phyloP scores from a whole-genome alignment of 2,113 vertebrate genomes.

The Sceloporus undulatus region DNA sequence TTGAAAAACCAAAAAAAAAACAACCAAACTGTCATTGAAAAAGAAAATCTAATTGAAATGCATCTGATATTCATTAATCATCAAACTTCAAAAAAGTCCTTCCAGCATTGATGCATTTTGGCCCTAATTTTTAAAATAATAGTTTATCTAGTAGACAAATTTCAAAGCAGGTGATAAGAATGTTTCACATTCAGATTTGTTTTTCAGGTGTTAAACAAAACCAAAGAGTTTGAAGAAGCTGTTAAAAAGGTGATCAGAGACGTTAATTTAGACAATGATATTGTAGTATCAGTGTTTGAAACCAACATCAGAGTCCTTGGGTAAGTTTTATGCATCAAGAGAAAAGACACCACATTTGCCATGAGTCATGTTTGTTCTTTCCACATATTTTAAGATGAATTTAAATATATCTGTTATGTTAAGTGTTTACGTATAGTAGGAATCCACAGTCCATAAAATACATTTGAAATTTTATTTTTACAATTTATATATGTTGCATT shows the following conservation, averaged over 20 bases:
- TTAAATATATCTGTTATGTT: not conserved
- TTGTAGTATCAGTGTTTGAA: constrained; percentile 98
- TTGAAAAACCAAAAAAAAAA: not conserved
- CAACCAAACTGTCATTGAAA: not conserved
- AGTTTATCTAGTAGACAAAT: constrained; percentile 13
- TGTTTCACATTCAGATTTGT: constrained; percentile 48
- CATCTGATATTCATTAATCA: not conserved
- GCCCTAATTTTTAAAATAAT: too few species aligned
- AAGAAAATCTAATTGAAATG: not conserved
- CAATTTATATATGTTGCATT: not conserved
- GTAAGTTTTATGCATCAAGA: constrained; percentile 78
- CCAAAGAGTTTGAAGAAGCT: constrained; percentile 95
- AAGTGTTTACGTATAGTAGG: not conserved
- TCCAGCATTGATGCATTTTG: not conserved
- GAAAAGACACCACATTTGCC: constrained; percentile 13
- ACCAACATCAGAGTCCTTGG: constrained; percentile 99
- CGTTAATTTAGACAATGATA: constrained; percentile 97
- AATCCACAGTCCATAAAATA: not conserved
- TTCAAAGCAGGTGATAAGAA: not conserved
- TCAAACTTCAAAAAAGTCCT: not conserved
- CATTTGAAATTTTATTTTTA: not conserved
- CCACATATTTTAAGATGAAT: not conserved
- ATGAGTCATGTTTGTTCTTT: not conserved
- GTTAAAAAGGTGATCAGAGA: constrained; percentile 93
- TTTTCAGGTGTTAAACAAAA: constrained; percentile 95